Evolutionary conservation across 2,888 invertebrate genomes (phyloP).

Genomic region (Pelosia muscerda): DNA sequence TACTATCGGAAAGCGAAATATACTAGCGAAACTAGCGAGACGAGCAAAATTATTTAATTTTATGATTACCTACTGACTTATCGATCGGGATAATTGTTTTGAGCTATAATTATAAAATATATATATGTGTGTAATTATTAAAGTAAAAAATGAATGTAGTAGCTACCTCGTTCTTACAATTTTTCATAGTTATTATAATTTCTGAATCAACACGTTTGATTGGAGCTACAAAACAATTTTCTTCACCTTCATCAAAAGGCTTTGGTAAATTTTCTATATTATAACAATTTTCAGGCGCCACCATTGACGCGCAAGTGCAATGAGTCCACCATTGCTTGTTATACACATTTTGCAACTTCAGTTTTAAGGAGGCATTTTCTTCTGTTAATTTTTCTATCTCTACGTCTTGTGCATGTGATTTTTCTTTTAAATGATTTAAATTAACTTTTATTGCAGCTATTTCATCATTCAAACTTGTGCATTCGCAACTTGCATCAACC

Average conservation of each 20-base stretch:
- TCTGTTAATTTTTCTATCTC: conserved; percentile 66
- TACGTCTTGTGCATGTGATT: conserved; percentile 58
- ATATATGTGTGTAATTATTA: too few species aligned
- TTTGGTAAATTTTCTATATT: conserved; percentile 52
- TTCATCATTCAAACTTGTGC: conserved; percentile 51
- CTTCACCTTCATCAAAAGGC: conserved; percentile 62
- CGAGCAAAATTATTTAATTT: not conserved
- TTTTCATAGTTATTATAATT: conserved; percentile 80
- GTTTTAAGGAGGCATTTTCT: conserved; percentile 69
- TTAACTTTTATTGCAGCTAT: conserved; percentile 54
- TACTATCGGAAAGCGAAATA: too few species aligned
- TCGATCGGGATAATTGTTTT: too few species aligned
- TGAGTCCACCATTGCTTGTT: conserved; percentile 54
- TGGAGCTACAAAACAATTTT: conserved; percentile 24
- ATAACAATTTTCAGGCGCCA: conserved; percentile 36
- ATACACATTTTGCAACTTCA: conserved; percentile 65
- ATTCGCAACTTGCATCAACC: conserved; percentile 58
- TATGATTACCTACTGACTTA: too few species aligned
- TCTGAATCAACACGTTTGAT: conserved; percentile 72
- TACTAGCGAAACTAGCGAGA: too few species aligned
- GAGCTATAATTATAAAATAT: not conserved
- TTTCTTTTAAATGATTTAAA: conserved; percentile 61
- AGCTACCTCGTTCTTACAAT: conserved; percentile 74
- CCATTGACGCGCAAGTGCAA: conserved; percentile 25
- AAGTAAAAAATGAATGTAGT: not conserved